These are phyloP conservation scores for Bubo scandiacus DNA, from an alignment of 2,113 vertebrate genomes.

Conservation along the genomic window DNA sequence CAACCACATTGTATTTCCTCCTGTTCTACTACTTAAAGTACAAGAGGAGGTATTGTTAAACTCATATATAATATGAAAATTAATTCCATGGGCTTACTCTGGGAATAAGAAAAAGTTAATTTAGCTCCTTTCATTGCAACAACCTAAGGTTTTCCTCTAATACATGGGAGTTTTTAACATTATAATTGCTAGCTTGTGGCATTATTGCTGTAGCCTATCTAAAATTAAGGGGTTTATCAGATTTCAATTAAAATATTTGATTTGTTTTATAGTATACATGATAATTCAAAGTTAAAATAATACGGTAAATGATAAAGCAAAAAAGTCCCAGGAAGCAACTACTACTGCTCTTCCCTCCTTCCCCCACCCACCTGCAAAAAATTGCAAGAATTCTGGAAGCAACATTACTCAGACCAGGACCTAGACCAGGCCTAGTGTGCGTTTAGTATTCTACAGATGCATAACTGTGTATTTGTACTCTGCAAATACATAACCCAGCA, in stretches of 20 bases:
- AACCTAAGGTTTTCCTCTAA: background rate
- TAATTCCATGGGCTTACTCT: background rate
- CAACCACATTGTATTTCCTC: background rate
- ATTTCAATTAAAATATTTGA: background rate
- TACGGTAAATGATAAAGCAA: background rate
- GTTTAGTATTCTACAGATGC: background rate
- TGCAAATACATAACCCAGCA: background rate
- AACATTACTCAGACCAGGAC: background rate
- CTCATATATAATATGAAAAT: background rate
- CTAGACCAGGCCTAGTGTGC: fast-evolving
- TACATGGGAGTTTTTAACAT: background rate
- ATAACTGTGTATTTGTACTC: background rate
- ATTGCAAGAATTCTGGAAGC: background rate
- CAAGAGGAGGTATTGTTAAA: background rate
- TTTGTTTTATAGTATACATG: background rate
- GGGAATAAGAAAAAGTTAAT: background rate
- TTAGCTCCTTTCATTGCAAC: background rate
- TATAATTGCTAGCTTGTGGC: background rate
- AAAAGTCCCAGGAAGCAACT: background rate
- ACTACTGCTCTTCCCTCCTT: background rate
- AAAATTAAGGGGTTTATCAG: background rate
- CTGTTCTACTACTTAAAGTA: background rate
- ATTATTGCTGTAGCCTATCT: background rate
- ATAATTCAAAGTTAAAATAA: background rate
- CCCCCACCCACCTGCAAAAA: background rate